Conservation (phyloP, 2,888 invertebrate genomes). For the Buathra laborator region DNA sequence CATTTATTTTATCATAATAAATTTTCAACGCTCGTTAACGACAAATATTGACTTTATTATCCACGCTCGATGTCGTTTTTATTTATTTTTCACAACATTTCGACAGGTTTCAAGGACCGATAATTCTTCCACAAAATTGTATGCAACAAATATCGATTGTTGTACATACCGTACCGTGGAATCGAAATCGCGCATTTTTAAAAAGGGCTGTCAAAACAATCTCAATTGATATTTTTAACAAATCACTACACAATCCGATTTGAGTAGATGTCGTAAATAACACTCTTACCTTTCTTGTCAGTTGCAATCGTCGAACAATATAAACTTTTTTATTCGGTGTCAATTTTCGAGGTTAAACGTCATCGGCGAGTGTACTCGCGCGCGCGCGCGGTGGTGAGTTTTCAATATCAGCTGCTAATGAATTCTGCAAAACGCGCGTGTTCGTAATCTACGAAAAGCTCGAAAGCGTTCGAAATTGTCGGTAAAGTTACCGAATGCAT, state of each 20-base stretch:
- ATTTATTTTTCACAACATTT: not conserved
- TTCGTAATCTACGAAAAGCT: too few species aligned
- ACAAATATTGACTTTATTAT: not conserved
- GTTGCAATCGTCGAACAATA: not conserved
- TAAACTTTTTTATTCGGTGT: constrained; percentile 25
- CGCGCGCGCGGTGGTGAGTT: too few species aligned
- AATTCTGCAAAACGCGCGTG: too few species aligned
- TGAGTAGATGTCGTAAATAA: not conserved
- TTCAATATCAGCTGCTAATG: too few species aligned
- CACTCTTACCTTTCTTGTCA: constrained; percentile 20
- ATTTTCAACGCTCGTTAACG: not conserved
- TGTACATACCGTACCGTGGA: not conserved
- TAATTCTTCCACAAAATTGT: not conserved
- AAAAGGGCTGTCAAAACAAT: not conserved
- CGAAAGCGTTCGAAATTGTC: too few species aligned
- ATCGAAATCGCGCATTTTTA: constrained; percentile 9
- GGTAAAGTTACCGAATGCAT: too few species aligned
- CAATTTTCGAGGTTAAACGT: constrained; percentile 59
- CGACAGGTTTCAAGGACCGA: not conserved
- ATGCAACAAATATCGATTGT: constrained; percentile 5
- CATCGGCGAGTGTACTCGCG: constrained; percentile 37
- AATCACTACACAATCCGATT: not conserved
- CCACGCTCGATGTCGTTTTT: not conserved
- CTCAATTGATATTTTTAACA: not conserved
- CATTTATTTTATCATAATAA: not conserved